Evolutionary conservation across 2,888 invertebrate genomes (phyloP).

Genomic region (Epirrhoe alternata): DNA sequence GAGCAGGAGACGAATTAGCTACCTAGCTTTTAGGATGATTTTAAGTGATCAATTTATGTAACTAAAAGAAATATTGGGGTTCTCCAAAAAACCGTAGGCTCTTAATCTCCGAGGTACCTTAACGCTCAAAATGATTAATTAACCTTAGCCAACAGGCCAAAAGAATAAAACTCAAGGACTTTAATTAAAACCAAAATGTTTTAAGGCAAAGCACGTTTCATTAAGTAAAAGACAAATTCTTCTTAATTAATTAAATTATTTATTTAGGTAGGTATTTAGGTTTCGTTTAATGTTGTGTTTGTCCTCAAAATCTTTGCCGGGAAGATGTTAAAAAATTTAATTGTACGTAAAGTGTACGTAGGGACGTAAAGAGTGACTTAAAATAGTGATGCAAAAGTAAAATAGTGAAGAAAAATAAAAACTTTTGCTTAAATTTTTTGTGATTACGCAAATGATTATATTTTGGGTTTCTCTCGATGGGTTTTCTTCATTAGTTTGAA

Average conservation of each 20-base stretch:
- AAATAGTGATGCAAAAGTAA: no score
- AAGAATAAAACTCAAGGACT: slow-evolving; percentile 37
- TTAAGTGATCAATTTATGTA: no score
- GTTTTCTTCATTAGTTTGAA: neutral
- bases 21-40: no score
- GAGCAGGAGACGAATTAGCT: no score
- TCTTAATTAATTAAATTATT: slow-evolving; percentile 68
- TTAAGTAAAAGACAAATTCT: slow-evolving; percentile 63
- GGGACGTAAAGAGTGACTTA: no score
- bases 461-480: no score
- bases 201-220: slow-evolving; percentile 64
- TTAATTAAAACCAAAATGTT: slow-evolving; percentile 61
- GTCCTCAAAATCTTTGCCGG: slow-evolving; percentile 38
- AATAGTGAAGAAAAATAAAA: no score
- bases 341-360: no score
- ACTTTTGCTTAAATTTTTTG: no score
- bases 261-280: slow-evolving; percentile 48
- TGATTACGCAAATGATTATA: no score
- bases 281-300: slow-evolving; percentile 58
- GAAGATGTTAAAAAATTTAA: slow-evolving; percentile 54
- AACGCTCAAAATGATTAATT: slow-evolving; percentile 16
- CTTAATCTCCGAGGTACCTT: neutral
- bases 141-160: slow-evolving; percentile 19
- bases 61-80: no score
- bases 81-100: no score